Evolutionary conservation across 1,140 invertebrate genomes (phyloP).

Genomic region (Drosophila miranda): DNA sequence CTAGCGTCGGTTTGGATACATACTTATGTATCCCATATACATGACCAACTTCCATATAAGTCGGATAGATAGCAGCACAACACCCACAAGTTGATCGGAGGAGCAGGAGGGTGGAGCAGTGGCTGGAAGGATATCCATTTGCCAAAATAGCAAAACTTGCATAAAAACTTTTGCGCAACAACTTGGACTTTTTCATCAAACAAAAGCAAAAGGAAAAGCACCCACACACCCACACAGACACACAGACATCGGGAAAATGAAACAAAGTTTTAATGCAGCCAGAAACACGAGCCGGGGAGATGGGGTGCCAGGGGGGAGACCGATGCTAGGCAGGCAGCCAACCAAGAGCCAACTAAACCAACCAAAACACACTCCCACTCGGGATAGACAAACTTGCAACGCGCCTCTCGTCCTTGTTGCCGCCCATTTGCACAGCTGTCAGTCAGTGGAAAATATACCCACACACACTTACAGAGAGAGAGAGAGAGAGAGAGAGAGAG

Average conservation of each 20-base stretch:
- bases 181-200: slow-evolving; percentile 80
- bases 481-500: neutral
- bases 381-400: slow-evolving; percentile 46
- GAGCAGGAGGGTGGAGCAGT: slow-evolving; percentile 10
- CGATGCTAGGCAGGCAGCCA: slow-evolving; percentile 34
- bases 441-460: slow-evolving; percentile 75
- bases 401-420: slow-evolving; percentile 52
- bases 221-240: slow-evolving; percentile 4
- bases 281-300: neutral
- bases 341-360: slow-evolving; percentile 40
- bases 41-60: slow-evolving; percentile 60
- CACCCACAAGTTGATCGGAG: slow-evolving; percentile 36
- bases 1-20: slow-evolving; percentile 21
- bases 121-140: slow-evolving; percentile 65
- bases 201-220: slow-evolving; percentile 61
- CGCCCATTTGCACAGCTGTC: slow-evolving; percentile 72
- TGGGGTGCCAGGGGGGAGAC: slow-evolving; percentile 10
- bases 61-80: slow-evolving; percentile 31
- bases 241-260: slow-evolving; percentile 46
- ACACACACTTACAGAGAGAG: slow-evolving; percentile 40
- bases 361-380: slow-evolving; percentile 26
- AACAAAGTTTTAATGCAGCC: slow-evolving; percentile 78
- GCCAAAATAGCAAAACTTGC: slow-evolving; percentile 80
- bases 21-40: slow-evolving; percentile 22
- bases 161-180: slow-evolving; percentile 80